These are phyloP conservation scores for Holocentrus rufus DNA, from an alignment of 2,797 vertebrate species.

Conservation along the genomic window DNA sequence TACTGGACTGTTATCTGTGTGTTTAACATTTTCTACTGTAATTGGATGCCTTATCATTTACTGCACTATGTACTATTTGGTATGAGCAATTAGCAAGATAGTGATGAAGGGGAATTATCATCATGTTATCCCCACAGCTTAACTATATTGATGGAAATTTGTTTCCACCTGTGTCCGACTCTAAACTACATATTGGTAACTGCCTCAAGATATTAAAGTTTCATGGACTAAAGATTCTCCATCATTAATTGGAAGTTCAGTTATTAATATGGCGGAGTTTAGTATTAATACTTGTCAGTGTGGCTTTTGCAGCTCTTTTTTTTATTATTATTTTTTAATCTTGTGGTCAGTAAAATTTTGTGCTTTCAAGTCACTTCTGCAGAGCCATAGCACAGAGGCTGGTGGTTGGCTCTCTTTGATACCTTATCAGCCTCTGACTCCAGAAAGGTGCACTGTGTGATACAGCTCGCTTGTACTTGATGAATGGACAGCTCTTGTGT, in stretches of 20 bases:
- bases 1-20: not conserved
- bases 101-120: slow-evolving; percentile 25
- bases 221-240: not conserved
- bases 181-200: not conserved
- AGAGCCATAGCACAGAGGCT: slow-evolving; percentile 2
- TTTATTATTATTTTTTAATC: not conserved
- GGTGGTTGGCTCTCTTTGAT: not conserved
- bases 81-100: slow-evolving; percentile 20
- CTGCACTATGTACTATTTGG: slow-evolving; percentile 28
- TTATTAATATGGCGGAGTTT: not conserved
- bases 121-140: not conserved
- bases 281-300: not conserved
- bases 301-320: not conserved
- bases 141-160: not conserved
- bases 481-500: too few relatives aligned
- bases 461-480: not conserved
- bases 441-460: slow-evolving; percentile 31
- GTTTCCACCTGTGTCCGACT: not conserved
- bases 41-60: slow-evolving; percentile 15
- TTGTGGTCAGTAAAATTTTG: not conserved
- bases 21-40: slow-evolving; percentile 38
- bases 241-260: not conserved
- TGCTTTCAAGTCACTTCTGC: not conserved
- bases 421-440: slow-evolving; percentile 18
- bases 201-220: too few relatives aligned